Conservation (phyloP, 2,888 invertebrate genomes). For the Zelleria hepariella region DNA sequence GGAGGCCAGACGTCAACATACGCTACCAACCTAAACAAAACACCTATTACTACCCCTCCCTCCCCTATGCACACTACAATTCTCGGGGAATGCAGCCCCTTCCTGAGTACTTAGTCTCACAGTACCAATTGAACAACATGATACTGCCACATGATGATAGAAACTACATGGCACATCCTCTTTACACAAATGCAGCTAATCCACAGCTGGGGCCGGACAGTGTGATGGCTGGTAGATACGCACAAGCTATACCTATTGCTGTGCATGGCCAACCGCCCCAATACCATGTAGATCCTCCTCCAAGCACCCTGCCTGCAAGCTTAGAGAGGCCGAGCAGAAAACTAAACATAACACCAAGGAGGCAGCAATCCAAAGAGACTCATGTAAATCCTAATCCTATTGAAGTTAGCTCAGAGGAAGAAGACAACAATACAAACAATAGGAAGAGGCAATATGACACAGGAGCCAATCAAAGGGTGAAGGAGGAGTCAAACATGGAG, state of each 20-base stretch:
- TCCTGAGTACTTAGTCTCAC: conserved; percentile 32
- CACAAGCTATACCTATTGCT: conserved; percentile 21
- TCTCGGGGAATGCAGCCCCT: conserved; percentile 26
- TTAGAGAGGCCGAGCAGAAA: conserved; percentile 59
- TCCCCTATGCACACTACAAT: conserved; percentile 34
- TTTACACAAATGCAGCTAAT: conserved; percentile 31
- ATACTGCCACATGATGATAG: conserved; percentile 40
- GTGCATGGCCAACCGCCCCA: conserved; percentile 18
- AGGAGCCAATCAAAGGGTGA: conserved; percentile 20
- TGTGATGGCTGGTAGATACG: conserved; percentile 25
- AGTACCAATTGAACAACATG: conserved; percentile 40
- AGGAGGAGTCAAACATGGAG: conserved; percentile 9
- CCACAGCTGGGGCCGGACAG: conserved; percentile 23
- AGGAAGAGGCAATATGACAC: conserved; percentile 42
- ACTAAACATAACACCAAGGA: conserved; percentile 56
- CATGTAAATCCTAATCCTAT: conserved; percentile 43
- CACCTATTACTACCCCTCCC: conserved; percentile 43
- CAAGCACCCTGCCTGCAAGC: conserved; percentile 20
- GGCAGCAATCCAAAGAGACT: conserved; percentile 53
- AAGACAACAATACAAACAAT: conserved; percentile 43
- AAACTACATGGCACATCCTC: conserved; percentile 32
- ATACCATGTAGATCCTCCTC: conserved; percentile 11
- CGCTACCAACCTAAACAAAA: conserved; percentile 58
- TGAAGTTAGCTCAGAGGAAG: conserved; percentile 66
- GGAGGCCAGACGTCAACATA: conserved; percentile 42